Conservation (phyloP, 2,113 vertebrate genomes). For the Merops nubicus region DNA sequence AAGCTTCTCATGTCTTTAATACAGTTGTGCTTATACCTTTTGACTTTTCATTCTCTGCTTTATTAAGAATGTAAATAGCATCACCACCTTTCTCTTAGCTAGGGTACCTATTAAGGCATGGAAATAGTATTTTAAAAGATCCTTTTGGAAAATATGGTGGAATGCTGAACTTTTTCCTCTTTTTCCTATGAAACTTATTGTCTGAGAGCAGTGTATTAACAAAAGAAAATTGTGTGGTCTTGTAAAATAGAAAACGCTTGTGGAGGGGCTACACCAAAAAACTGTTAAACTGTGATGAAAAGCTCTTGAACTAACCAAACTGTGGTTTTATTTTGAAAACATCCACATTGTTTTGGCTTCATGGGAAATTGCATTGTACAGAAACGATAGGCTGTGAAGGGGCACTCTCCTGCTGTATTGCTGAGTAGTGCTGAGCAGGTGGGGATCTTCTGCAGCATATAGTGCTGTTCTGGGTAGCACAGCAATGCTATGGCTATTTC, state of each 20-base stretch:
- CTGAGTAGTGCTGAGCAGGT: background rate
- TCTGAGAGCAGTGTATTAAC: background rate
- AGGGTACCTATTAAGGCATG: background rate
- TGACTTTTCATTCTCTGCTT: background rate
- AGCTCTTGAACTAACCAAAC: no score
- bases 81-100: background rate
- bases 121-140: background rate
- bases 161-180: fast-evolving
- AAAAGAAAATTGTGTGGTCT: background rate
- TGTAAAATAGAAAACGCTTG: background rate
- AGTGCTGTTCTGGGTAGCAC: background rate
- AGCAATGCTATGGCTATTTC: background rate
- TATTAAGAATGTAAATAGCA: background rate
- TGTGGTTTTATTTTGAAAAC: no score
- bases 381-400: background rate
- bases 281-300: background rate
- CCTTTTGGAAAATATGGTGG: background rate
- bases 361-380: background rate
- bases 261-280: background rate
- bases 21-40: background rate
- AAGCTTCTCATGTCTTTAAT: background rate
- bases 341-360: background rate
- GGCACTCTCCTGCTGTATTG: fast-evolving
- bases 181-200: background rate
- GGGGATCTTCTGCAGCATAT: background rate